These are phyloP conservation scores for Pseudomugil tenellus DNA, from an alignment of 2,797 vertebrate genomes.

Conservation along the genomic window DNA sequence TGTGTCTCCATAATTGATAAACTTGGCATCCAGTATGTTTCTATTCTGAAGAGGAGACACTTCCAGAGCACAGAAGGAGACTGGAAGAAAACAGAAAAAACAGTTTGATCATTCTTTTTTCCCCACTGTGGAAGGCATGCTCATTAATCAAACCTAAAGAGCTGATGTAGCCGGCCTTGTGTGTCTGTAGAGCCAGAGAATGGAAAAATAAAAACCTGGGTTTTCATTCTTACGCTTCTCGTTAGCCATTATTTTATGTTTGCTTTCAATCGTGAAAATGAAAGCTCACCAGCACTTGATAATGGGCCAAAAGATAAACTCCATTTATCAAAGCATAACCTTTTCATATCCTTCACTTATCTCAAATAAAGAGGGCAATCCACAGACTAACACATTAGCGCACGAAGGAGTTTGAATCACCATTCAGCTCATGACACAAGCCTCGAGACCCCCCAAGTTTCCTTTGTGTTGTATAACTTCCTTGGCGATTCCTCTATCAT, in stretches of 20 bases:
- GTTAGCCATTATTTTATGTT: constrained; percentile 29
- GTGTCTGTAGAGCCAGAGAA: constrained; percentile 41
- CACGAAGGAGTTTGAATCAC: constrained; percentile 50
- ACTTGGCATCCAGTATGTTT: constrained; percentile 63
- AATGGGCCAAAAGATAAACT: constrained; percentile 57
- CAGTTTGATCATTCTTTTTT: constrained; percentile 76
- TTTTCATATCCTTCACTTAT: constrained; percentile 60
- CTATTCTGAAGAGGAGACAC: constrained; percentile 75
- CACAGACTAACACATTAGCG: constrained; percentile 64
- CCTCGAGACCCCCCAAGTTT: constrained; percentile 34
- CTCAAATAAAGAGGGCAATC: constrained; percentile 31
- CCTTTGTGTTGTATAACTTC: constrained; percentile 53
- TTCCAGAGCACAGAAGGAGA: constrained; percentile 69
- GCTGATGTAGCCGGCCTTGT: constrained; percentile 54
- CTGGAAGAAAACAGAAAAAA: constrained; percentile 80
- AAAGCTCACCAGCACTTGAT: constrained; percentile 44
- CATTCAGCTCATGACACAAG: constrained; percentile 47
- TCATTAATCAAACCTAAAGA: constrained; percentile 84
- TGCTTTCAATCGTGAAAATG: constrained; percentile 11
- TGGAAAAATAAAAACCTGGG: constrained; percentile 37
- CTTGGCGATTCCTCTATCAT: constrained; percentile 51
- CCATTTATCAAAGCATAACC: constrained; percentile 71
- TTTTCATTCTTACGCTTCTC: constrained; percentile 51
- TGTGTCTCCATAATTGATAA: constrained; percentile 64
- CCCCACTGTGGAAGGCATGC: constrained; percentile 65